These are phyloP conservation scores for Grammomys dolichurus DNA, from an alignment of 2,113 vertebrate genomes.

Conservation along the genomic window DNA sequence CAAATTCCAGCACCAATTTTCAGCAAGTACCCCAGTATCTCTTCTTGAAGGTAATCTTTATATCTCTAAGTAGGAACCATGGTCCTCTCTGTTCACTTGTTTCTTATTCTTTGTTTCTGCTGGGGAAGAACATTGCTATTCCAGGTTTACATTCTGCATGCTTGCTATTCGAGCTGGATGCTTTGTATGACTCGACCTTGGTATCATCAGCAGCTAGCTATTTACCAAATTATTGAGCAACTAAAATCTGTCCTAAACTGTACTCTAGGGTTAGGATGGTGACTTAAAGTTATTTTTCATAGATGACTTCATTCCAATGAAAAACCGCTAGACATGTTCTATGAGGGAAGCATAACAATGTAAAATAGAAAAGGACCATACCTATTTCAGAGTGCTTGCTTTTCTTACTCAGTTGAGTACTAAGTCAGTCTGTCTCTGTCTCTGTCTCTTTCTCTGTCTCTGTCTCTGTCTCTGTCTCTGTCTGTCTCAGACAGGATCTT, in stretches of 20 bases:
- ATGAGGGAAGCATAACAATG: background rate
- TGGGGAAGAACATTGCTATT: background rate
- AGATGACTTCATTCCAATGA: background rate
- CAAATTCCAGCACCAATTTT: slow-evolving; percentile 1
- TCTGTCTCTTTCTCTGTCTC: background rate
- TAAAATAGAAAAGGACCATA: slow-evolving; percentile 29
- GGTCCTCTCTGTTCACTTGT: background rate
- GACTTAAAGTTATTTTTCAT: background rate
- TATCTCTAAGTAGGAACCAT: background rate
- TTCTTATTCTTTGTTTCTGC: background rate
- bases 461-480: background rate
- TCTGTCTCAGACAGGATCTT: background rate
- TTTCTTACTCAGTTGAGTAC: background rate
- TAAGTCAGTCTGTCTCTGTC: background rate
- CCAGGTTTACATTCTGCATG: background rate
- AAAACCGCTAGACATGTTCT: background rate
- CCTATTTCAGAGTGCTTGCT: background rate
- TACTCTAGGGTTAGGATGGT: background rate
- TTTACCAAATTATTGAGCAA: background rate
- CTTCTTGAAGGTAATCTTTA: background rate
- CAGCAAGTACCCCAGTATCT: background rate
- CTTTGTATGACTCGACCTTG: background rate
- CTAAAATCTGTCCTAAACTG: background rate
- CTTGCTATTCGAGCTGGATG: background rate
- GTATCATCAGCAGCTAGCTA: background rate